Evolutionary conservation across 2,113 vertebrate species (phyloP).

Genomic region (Tinamus guttatus): DNA sequence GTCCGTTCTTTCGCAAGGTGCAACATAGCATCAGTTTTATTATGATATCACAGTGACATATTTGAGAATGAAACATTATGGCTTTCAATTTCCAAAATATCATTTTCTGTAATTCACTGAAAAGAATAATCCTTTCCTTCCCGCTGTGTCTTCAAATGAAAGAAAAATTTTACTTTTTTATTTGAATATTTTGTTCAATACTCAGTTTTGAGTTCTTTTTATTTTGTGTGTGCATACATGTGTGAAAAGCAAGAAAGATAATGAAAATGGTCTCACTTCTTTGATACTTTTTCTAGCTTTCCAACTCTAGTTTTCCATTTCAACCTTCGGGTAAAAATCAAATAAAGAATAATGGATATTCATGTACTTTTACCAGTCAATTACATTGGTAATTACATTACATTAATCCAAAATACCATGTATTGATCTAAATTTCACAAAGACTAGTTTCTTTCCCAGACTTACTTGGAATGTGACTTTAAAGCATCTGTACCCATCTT

Average conservation of each 20-base stretch:
- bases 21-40: conserved; percentile 33
- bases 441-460: not conserved
- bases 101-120: conserved; percentile 20
- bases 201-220: not conserved
- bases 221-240: not conserved
- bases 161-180: conserved; percentile 34
- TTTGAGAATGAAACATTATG: conserved; percentile 39
- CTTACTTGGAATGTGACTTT: not conserved
- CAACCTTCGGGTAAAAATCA: not conserved
- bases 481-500: not conserved
- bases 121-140: conserved; percentile 30
- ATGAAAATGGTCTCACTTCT: not conserved
- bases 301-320: not conserved
- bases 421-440: not conserved
- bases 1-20: too few relatives aligned
- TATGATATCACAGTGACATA: not conserved
- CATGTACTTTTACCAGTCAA: not conserved
- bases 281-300: not conserved
- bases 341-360: fast-evolving
- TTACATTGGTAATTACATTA: too few relatives aligned
- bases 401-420: not conserved
- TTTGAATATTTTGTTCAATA: not conserved
- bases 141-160: conserved; percentile 12
- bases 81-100: conserved; percentile 49
- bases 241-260: not conserved